phyloP scores from a whole-genome alignment of 2,113 vertebrate genomes.

The Microtus ochrogaster region DNA sequence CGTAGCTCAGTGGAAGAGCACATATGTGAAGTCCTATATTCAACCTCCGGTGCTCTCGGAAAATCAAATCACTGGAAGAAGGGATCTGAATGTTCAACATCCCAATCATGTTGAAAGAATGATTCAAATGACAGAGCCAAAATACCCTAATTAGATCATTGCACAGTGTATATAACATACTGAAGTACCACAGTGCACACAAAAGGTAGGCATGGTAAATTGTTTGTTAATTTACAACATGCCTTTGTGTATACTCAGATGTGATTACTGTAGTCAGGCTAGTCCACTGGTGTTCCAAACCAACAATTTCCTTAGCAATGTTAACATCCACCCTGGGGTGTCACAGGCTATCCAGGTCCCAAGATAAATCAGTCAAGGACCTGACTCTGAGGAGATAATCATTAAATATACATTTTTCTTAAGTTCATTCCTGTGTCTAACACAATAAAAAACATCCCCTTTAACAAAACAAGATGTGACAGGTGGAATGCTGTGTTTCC shows the following conservation, averaged over 20 bases:
- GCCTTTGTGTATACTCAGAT: neutral
- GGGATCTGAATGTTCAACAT: neutral
- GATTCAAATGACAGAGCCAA: neutral
- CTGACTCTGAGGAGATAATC: neutral
- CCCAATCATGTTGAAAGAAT: no score
- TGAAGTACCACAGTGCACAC: neutral
- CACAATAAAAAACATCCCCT: neutral
- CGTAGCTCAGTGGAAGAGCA: neutral
- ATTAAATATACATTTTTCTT: conserved; percentile 5
- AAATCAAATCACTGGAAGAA: neutral
- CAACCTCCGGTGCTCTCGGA: neutral
- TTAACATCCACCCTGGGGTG: neutral
- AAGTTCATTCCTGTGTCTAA: neutral
- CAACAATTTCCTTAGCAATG: neutral
- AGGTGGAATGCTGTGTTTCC: neutral
- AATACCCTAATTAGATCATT: neutral
- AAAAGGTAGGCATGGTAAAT: neutral
- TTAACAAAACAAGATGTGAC: neutral
- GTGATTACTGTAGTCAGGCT: neutral
- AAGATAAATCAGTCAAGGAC: neutral
- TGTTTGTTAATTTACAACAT: neutral
- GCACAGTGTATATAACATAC: neutral
- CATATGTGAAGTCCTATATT: neutral
- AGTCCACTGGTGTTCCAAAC: neutral
- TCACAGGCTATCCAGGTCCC: neutral